Evolutionary conservation across 2,113 vertebrate species (phyloP).

Genomic region (Pangasianodon hypophthalmus): DNA sequence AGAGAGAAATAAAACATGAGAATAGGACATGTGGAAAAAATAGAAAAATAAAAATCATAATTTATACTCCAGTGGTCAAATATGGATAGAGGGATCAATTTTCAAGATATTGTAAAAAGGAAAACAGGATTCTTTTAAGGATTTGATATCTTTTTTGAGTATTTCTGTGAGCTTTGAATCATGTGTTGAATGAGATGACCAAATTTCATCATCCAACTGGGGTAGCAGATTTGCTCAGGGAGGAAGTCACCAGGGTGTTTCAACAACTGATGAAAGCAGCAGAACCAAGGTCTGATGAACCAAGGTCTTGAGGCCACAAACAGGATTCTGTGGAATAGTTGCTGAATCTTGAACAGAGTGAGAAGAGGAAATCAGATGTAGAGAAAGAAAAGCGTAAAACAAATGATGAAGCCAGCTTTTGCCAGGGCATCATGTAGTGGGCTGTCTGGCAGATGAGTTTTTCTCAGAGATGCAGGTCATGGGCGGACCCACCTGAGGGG

Average conservation of each 20-base stretch:
- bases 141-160: not conserved
- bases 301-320: not conserved
- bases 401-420: not conserved
- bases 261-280: not conserved
- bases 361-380: not conserved
- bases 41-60: not conserved
- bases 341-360: not conserved
- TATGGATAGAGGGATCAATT: not conserved
- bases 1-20: not conserved
- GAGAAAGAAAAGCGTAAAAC: not conserved
- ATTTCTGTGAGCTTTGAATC: not conserved
- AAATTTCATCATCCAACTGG: not conserved
- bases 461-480: not conserved
- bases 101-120: not conserved
- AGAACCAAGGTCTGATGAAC: not conserved
- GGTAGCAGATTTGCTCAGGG: not conserved
- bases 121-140: not conserved
- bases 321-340: not conserved
- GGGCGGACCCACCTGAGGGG: not conserved
- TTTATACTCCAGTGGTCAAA: not conserved
- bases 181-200: not conserved
- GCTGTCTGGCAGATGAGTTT: not conserved
- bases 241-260: not conserved
- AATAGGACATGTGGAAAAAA: not conserved
- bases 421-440: not conserved